Evolutionary conservation across 2,797 vertebrate genomes (phyloP).

Genomic region (Manis javanica): DNA sequence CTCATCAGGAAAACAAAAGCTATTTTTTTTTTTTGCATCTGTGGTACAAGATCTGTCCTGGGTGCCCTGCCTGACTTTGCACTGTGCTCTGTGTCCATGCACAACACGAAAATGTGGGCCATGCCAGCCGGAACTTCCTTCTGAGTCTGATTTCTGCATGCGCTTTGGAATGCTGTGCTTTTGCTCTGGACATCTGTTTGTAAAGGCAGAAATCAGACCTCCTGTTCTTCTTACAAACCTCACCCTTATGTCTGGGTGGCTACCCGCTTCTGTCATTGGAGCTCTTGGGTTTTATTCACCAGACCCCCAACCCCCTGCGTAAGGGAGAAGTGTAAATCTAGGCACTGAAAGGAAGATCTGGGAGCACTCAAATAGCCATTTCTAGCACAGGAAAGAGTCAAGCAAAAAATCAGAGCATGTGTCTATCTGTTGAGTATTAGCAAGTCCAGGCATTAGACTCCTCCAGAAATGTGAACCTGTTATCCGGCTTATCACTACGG

Average conservation of each 20-base stretch:
- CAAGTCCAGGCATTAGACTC: neutral
- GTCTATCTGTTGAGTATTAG: constrained; percentile 10
- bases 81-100: neutral
- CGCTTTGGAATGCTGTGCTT: neutral
- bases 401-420: neutral
- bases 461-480: neutral
- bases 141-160: neutral
- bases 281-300: neutral
- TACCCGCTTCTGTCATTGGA: neutral
- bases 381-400: neutral
- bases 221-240: neutral
- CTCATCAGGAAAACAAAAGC: neutral
- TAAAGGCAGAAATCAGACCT: neutral
- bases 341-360: constrained; percentile 34
- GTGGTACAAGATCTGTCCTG: neutral
- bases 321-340: neutral
- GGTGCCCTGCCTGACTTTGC: neutral
- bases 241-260: neutral
- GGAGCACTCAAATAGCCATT: neutral
- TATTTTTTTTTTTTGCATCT: neutral
- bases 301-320: neutral
- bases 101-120: neutral
- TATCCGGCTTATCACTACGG: neutral
- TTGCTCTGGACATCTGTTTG: neutral
- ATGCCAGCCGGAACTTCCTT: neutral